phyloP scores from a whole-genome alignment of 2,113 vertebrate genomes.

The Pelecanus crispus region DNA sequence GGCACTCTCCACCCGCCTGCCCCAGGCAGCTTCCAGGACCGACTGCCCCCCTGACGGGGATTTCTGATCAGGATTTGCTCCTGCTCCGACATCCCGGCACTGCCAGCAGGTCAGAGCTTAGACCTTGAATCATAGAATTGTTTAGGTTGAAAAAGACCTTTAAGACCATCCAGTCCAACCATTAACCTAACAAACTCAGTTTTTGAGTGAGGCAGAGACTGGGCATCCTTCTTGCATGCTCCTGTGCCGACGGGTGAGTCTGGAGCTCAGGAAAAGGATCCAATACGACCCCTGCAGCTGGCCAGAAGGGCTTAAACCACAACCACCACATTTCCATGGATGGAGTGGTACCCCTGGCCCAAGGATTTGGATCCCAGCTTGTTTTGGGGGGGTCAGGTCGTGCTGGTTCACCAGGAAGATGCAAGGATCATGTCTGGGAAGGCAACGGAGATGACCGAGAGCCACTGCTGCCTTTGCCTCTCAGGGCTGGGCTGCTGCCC shows the following conservation, averaged over 20 bases:
- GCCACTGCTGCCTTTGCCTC: neutral
- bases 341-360: accelerated
- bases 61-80: neutral
- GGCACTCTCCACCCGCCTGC: accelerated
- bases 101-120: neutral
- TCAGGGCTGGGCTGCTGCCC: neutral
- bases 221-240: accelerated
- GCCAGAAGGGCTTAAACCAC: neutral
- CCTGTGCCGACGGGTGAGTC: neutral
- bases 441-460: neutral
- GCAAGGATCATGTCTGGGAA: neutral
- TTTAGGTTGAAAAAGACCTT: too few species aligned
- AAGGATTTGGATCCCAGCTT: neutral
- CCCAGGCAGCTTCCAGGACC: neutral
- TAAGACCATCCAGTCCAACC: too few species aligned
- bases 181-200: too few species aligned
- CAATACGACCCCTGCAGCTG: accelerated
- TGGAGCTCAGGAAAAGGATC: neutral
- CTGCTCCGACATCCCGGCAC: neutral
- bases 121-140: too few species aligned
- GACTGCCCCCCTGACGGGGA: accelerated
- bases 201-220: neutral
- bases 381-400: neutral
- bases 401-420: accelerated
- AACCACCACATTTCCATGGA: neutral